A percentile compares a stretch with the other conserved stretches of the same genome.
These are phyloP conservation scores for Neogobius melanostomus DNA, from an alignment of 2,113 vertebrate species.

Conservation along the genomic window DNA sequence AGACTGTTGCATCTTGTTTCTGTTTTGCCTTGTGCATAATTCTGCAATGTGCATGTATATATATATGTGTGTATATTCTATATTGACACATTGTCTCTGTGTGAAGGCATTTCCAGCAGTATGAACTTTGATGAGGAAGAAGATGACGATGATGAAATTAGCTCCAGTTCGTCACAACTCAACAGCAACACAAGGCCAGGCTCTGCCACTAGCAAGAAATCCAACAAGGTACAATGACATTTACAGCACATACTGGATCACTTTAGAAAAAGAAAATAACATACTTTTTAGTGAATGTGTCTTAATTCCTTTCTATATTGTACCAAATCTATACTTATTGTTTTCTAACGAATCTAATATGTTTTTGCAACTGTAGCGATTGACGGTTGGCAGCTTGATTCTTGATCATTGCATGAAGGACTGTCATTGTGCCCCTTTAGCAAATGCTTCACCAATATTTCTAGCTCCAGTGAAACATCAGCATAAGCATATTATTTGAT, in stretches of 20 bases:
- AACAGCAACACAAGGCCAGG: constrained; percentile 95
- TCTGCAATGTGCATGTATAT: background rate
- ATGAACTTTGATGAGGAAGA: constrained; percentile 99
- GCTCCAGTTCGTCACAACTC: constrained; percentile 95
- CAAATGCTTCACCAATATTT: too few relatives aligned
- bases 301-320: too few relatives aligned
- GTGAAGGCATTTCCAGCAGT: constrained; percentile 93
- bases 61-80: background rate
- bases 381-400: too few relatives aligned
- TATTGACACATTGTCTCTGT: background rate
- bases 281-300: too few relatives aligned
- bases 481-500: too few relatives aligned
- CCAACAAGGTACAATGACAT: constrained; percentile 81
- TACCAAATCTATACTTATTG: too few relatives aligned
- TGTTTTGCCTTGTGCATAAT: background rate
- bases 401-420: too few relatives aligned
- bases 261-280: too few relatives aligned
- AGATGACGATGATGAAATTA: constrained; percentile 94
- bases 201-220: constrained; percentile 95
- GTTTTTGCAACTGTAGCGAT: too few relatives aligned
- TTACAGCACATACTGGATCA: background rate
- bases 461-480: too few relatives aligned
- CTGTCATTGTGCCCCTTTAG: too few relatives aligned
- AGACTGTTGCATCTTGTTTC: background rate
- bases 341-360: too few relatives aligned